Conservation (phyloP, 1,140 invertebrate genomes). For the Lepidurus apus region DNA sequence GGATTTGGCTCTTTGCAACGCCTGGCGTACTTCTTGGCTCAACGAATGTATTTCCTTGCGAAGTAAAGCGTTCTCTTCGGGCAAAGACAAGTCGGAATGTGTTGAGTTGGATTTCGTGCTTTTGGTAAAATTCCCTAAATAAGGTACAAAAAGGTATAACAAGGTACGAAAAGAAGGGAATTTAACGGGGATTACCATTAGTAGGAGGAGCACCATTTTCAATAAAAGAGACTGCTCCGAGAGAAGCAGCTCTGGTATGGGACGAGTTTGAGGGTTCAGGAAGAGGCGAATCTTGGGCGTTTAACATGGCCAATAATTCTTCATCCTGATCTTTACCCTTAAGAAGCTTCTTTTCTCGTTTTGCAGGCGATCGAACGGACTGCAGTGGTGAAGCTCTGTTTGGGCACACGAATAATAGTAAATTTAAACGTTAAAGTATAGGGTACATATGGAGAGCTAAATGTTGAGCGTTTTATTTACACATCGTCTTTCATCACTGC, state of each 20-base stretch:
- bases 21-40: slow-evolving; percentile 53
- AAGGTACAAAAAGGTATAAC: background rate
- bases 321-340: slow-evolving; percentile 29
- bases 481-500: background rate
- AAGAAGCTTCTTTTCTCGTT: slow-evolving; percentile 26
- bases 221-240: background rate
- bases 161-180: background rate
- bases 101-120: background rate
- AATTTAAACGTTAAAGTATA: background rate
- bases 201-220: background rate
- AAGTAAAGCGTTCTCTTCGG: slow-evolving; percentile 48
- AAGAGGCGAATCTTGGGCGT: background rate
- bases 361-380: slow-evolving; percentile 27
- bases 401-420: background rate
- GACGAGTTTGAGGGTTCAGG: background rate
- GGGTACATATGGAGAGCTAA: too few species aligned
- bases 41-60: slow-evolving; percentile 54
- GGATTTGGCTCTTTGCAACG: slow-evolving; percentile 50
- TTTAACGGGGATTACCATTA: background rate
- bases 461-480: background rate
- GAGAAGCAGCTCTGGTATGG: background rate
- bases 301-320: slow-evolving; percentile 27
- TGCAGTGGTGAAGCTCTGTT: background rate
- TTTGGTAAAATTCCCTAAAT: background rate
- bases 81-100: slow-evolving; percentile 29